Base-by-base conservation (phyloP, 2,888 invertebrate genomes). In the Amiota mariae region DNA sequence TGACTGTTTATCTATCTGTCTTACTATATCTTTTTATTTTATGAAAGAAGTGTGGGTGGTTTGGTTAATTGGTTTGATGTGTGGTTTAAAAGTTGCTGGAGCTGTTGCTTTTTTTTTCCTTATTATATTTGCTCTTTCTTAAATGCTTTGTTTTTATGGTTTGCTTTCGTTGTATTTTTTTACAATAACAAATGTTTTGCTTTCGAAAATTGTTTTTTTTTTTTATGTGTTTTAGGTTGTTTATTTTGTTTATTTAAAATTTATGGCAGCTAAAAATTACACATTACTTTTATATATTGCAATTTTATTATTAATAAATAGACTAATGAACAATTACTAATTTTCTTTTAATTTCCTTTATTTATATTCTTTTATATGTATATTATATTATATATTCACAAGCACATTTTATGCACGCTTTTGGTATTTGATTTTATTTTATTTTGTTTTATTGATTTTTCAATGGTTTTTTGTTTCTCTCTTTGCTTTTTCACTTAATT, bases 1-100 rank as follows among this genome's bases (percentile, higher is more conserved):
- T 82, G 78, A 64, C 77, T 77, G 57, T 66, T 59, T 71, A 8
- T 71, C 56, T 72, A 20, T 67, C 59, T 71, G 72, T 72, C 70
- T 73, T 61, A 72, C 11, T 3, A 68, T 77, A 72, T 66, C 24
- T 61, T 72, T 15, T 66, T 15, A 20, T 15, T 66, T 15, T 48
- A 63, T 71, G 9, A 9, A n/a, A 63, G 36, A 15, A 15, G n/a
- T 24, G 63, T 56, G 68, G 56, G 56, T 64, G 46, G 71, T 64
- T n/a, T 51, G 70, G 8, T 24, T 47, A 0, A 46, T 70, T 70
- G 36, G 36, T 13, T 20, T 54, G 48, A 4, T 49, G 10, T 54
- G n/a, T 70, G 57, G 49, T 15, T 24, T 13, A 20, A 15, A 20
- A 13, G 11, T 2, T 13, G 36, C 46, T 18, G 64, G 9, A 36